Conservation (phyloP, 2,113 vertebrate genomes). For the Zonotrichia leucophrys region DNA sequence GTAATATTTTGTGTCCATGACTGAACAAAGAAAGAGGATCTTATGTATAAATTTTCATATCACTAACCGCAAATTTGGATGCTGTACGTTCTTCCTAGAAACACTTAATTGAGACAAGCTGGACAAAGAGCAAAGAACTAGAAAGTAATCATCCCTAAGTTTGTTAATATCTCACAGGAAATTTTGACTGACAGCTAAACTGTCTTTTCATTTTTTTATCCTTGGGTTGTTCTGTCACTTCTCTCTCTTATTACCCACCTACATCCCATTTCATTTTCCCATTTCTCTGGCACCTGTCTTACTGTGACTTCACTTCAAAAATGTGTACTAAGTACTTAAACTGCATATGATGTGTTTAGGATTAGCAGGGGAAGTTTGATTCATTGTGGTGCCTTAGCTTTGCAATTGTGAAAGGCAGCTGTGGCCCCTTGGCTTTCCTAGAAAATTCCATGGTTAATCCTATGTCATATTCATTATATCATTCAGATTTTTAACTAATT, state of each 20-base stretch:
- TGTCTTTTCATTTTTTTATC: background rate
- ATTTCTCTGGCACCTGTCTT: slow-evolving; percentile 44
- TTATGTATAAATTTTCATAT: background rate
- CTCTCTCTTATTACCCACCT: slow-evolving; percentile 42
- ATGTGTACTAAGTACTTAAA: slow-evolving; percentile 1
- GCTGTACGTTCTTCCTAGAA: background rate
- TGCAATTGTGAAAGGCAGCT: background rate
- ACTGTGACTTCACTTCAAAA: slow-evolving; percentile 45
- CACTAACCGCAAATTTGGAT: background rate
- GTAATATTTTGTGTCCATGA: background rate
- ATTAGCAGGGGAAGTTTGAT: slow-evolving; percentile 7
- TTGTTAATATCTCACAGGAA: slow-evolving; percentile 30
- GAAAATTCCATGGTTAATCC: background rate
- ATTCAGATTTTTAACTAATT: background rate
- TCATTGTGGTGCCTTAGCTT: background rate
- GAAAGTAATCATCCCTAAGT: background rate
- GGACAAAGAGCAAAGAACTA: background rate
- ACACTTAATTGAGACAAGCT: background rate
- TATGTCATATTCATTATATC: background rate
- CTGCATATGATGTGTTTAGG: background rate
- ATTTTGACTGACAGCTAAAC: slow-evolving; percentile 31
- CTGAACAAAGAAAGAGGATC: background rate
- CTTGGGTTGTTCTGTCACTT: slow-evolving; percentile 40
- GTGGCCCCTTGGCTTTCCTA: background rate
- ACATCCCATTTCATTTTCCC: slow-evolving; percentile 28